Base-by-base conservation (phyloP, 2,888 invertebrate species). In the Sinopyrophorus schimmeli region DNA sequence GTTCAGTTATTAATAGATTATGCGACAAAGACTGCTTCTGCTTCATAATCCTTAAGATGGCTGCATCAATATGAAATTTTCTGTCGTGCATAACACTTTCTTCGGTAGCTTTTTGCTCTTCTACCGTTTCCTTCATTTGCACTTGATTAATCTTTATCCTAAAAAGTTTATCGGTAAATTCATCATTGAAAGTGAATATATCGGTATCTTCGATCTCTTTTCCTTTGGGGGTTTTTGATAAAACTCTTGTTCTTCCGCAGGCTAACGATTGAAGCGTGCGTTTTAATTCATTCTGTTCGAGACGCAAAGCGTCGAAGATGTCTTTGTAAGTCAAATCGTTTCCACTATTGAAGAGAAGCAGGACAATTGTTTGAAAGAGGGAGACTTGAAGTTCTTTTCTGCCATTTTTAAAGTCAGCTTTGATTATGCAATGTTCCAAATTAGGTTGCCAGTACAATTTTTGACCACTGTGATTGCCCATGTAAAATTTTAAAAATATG, bases 61-160 rank as follows among this genome's bases (percentile, higher is more conserved):
- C 98, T 42, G 98, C 98, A 78, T 99, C 98, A 66, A 99, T 97
- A 79, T 98, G 96, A 76, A 97, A 97, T 76, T 97, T 96, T 27
- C 99, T 82, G 78, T 99, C 99, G 68, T 95, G 94, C 80, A 93
- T 92, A 55, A 99, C 97, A 59, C 95, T 83, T 74, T 97, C 94
- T 70, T 97, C 96, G 0, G 97, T 98, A 54, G 91, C 91, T 69
- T 86, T 85, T 69, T 93, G 90, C 69, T 95, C 94, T 70, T 93
- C 92, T 68, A 85, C 81, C 51, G 85, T 85, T 72, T 87, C 86
- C 67, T 84, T 85, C 77, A 86, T 85, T 86, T 92, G 68, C 1
- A 69, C 92, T 79, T 98, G 97, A 78, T 97, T 98, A 67, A 99
- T 96, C 78, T 95, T 94, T 69, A 99, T 95, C 64, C 97, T 82